These are phyloP conservation scores for Tetranychus urticae DNA, from an alignment of 1,140 invertebrate species.

Conservation along the genomic window DNA sequence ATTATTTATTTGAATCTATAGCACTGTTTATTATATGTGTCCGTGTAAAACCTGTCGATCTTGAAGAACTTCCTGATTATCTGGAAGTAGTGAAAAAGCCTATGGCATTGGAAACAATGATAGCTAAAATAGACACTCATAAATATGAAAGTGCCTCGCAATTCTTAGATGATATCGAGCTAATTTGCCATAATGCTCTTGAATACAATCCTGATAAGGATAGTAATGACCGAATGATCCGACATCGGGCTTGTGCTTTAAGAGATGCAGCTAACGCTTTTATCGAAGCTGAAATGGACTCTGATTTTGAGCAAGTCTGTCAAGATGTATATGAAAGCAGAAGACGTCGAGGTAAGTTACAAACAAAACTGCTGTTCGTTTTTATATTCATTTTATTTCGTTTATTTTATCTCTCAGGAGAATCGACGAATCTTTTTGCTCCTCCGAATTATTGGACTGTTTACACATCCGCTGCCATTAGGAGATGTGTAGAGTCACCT, in stretches of 20 bases:
- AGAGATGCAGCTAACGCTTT: conserved; percentile 66
- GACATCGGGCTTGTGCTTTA: conserved; percentile 61
- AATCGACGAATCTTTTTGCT: background rate
- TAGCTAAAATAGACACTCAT: conserved; percentile 73
- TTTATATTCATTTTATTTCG: background rate
- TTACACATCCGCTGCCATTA: background rate
- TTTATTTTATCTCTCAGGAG: background rate
- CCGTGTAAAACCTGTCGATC: conserved; percentile 68
- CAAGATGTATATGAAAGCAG: conserved; percentile 32
- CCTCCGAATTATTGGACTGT: background rate
- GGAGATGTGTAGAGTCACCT: background rate
- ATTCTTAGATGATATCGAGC: conserved; percentile 61
- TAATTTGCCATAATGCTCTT: conserved; percentile 63
- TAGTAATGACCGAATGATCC: conserved; percentile 27
- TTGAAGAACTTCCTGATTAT: conserved; percentile 67
- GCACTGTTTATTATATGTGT: too few species aligned
- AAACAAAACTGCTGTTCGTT: background rate
- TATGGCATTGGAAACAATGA: conserved; percentile 82
- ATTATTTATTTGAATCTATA: too few species aligned
- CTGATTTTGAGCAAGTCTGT: conserved; percentile 66
- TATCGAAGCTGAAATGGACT: conserved; percentile 66
- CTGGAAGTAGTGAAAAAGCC: conserved; percentile 58
- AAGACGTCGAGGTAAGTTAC: conserved; percentile 16
- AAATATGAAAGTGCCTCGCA: conserved; percentile 60
- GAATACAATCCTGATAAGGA: conserved; percentile 71